Evolutionary conservation across 2,888 invertebrate species (phyloP).

Genomic region (Hyposoter dolosus): DNA sequence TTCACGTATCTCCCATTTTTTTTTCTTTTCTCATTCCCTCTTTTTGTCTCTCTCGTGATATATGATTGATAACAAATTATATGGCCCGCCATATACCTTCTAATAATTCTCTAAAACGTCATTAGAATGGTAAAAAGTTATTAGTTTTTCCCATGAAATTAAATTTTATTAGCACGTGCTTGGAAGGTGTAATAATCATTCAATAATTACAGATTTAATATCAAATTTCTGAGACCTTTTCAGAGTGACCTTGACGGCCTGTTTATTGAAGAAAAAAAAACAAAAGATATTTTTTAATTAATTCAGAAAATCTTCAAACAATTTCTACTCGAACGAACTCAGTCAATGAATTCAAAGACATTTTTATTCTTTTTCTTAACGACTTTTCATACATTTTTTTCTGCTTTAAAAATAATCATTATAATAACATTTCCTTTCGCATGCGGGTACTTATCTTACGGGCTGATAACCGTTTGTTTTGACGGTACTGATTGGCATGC

Average conservation of each 20-base stretch:
- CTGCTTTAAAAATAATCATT: background rate
- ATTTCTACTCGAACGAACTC: background rate
- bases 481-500: conserved; percentile 2
- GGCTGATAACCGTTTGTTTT: background rate
- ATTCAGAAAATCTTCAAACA: background rate
- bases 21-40: background rate
- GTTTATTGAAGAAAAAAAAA: background rate
- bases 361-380: background rate
- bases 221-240: background rate
- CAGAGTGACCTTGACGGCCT: background rate
- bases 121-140: background rate
- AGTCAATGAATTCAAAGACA: background rate
- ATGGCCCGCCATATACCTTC: background rate
- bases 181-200: background rate
- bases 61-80: conserved; percentile 45
- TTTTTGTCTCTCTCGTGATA: conserved; percentile 13
- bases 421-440: conserved; percentile 8
- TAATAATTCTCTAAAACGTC: conserved; percentile 2
- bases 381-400: background rate
- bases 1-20: conserved; percentile 2
- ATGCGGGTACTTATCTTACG: conserved; percentile 1
- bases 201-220: background rate
- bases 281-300: background rate
- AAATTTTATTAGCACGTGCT: background rate
- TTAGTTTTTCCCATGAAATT: background rate